Evolutionary conservation across 2,113 vertebrate species (phyloP), one percentile per base, ranked within the genome.

Genomic region (Chaetops frenatus): DNA sequence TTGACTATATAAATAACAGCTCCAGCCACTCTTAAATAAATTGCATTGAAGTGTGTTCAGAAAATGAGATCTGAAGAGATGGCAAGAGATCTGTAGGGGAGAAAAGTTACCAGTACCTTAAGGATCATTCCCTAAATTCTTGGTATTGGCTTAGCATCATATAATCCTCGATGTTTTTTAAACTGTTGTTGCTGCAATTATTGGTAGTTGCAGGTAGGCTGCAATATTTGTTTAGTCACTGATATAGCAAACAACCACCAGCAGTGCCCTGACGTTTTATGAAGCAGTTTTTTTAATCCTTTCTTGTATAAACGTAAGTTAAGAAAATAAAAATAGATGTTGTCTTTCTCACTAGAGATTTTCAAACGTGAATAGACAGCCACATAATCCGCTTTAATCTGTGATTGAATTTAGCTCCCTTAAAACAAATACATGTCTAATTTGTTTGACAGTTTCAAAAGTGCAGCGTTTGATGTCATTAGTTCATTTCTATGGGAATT

Each of bases 321-420:
- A 61, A 91, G 44, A 70, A 96, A 96, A 95, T 69, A 79, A 89
- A 97, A 95, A 82, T 50, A 91, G 33, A 48, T 20, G 36, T 86
- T 62, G 71, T 23, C 24, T 42, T 88, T 67, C 71, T 61, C 31
- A 11, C 67, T 36, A 19, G 67, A 76, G 88, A 62, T 81, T 91
- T 92, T 81, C 76, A 45, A 92, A 72, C 1, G 1, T 88, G 69
- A 92, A 81, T 76, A 60, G 90, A 90, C 76, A 95, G 83, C 61
- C 88, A 83, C 82, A 67, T 85, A 96, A 87, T 92, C 86, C 7
- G 0, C 47, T 94, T 76, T 73, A 94, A 93, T 73, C 78, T 61
- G 42, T 22, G 57, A 64, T 29, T 87, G 50, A 64, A 62, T 54
- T 81, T 54, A 61, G 91, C 54, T 20, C 1, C 53, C 57, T 88